These are phyloP conservation scores for Drosophila repleta DNA, from an alignment of 1,140 invertebrate genomes.

Conservation along the genomic window DNA sequence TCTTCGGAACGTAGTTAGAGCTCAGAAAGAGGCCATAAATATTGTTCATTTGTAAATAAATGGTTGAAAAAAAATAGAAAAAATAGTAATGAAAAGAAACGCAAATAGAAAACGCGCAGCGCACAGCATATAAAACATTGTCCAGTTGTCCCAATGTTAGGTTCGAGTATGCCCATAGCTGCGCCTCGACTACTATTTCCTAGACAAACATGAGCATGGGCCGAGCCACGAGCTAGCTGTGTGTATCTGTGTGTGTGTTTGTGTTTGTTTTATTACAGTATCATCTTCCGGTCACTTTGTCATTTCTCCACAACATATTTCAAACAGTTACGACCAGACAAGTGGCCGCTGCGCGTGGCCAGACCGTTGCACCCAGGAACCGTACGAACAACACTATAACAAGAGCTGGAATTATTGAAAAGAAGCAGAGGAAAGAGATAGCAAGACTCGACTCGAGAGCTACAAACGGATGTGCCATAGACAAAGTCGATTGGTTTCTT, in stretches of 20 bases:
- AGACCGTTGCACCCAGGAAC: conserved; percentile 24
- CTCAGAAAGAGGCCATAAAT: conserved; percentile 74
- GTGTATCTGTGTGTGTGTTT: conserved; percentile 47
- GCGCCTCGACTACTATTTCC: conserved; percentile 49
- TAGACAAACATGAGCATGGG: conserved; percentile 58
- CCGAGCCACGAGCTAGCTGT: conserved; percentile 10
- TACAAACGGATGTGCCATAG: conserved; percentile 65
- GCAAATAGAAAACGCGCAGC: conserved; percentile 52
- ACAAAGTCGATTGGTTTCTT: conserved; percentile 55
- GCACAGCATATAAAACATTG: conserved; percentile 71
- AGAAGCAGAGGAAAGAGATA: conserved; percentile 21
- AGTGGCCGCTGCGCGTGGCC: conserved; percentile 68
- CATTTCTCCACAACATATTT: conserved; percentile 78
- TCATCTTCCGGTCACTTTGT: conserved; percentile 83
- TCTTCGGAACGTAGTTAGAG: conserved; percentile 33
- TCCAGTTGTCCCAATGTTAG: conserved; percentile 49
- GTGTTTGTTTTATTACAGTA: conserved; percentile 77
- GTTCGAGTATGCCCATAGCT: conserved; percentile 25
- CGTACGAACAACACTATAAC: conserved; percentile 15
- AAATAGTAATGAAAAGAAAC: conserved; percentile 32
- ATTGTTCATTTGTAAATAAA: conserved; percentile 82
- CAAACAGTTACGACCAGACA: conserved; percentile 73
- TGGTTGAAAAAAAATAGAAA: conserved; percentile 49
- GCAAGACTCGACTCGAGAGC: conserved; percentile 13
- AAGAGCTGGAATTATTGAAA: conserved; percentile 61